Evolutionary conservation across 2,888 invertebrate genomes (phyloP).

Genomic region (Axea sp.): DNA sequence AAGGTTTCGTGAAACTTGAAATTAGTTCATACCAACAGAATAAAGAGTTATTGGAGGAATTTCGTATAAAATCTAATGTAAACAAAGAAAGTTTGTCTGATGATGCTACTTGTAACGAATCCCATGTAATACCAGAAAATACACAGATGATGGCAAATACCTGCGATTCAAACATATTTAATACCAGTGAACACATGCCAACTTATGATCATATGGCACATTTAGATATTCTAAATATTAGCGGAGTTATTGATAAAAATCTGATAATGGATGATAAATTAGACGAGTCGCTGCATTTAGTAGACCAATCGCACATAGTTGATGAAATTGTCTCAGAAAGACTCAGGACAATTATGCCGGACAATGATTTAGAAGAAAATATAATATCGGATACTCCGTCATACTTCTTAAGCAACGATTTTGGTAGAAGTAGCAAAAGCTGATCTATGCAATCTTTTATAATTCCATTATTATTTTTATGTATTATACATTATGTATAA

Average conservation of each 20-base stretch:
- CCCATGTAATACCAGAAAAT: constrained; percentile 70
- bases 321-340: constrained; percentile 75
- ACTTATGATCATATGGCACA: constrained; percentile 75
- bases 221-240: constrained; percentile 73
- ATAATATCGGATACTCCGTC: constrained; percentile 73
- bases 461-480: background rate
- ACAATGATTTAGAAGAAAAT: constrained; percentile 74
- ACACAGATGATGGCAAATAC: constrained; percentile 72
- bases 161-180: constrained; percentile 73
- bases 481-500: too few relatives aligned
- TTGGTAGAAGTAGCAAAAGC: constrained; percentile 75
- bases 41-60: constrained; percentile 47
- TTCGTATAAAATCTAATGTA: constrained; percentile 20
- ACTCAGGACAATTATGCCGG: constrained; percentile 75
- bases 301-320: constrained; percentile 75
- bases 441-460: constrained; percentile 66
- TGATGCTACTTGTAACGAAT: constrained; percentile 63
- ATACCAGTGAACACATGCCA: constrained; percentile 70
- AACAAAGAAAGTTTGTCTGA: constrained; percentile 23
- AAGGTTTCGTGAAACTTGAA: constrained; percentile 73
- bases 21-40: constrained; percentile 68
- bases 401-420: constrained; percentile 77
- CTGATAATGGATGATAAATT: constrained; percentile 76
- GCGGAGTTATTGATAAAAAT: constrained; percentile 74
- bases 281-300: constrained; percentile 74